These are phyloP conservation scores for Hystrix brachyura DNA, from an alignment of 2,113 vertebrate species.

Conservation along the genomic window DNA sequence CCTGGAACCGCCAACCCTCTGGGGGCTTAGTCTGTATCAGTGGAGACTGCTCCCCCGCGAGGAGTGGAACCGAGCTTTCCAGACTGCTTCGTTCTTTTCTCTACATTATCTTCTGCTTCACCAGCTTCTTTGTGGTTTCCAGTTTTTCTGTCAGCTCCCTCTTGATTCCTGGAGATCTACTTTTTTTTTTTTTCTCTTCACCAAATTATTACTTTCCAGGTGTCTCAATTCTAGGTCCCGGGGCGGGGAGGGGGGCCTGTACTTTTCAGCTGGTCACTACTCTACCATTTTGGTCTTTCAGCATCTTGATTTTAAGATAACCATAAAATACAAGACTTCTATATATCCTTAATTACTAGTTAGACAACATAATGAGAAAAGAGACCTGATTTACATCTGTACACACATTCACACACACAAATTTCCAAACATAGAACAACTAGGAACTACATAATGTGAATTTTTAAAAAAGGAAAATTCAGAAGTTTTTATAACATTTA, in stretches of 20 bases:
- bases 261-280: not conserved
- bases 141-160: not conserved
- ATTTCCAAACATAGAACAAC: constrained; percentile 17
- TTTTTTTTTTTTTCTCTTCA: not conserved
- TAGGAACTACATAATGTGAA: not conserved
- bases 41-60: not conserved
- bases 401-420: not conserved
- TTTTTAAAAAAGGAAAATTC: constrained; percentile 39
- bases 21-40: not conserved
- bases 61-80: not conserved
- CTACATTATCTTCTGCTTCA: not conserved
- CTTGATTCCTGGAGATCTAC: not conserved
- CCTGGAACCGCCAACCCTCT: not conserved
- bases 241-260: too few species aligned
- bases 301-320: constrained; percentile 24
- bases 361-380: not conserved
- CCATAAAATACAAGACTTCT: not conserved
- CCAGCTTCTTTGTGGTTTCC: not conserved
- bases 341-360: not conserved
- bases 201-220: not conserved
- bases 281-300: not conserved
- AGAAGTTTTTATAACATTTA: constrained; percentile 27
- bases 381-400: not conserved
- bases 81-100: not conserved
- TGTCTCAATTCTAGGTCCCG: not conserved